A percentile compares a stretch with the other conserved stretches of the same genome.
These are phyloP conservation scores for Lottia scabra DNA, from an alignment of 2,888 invertebrate species.

Conservation along the genomic window DNA sequence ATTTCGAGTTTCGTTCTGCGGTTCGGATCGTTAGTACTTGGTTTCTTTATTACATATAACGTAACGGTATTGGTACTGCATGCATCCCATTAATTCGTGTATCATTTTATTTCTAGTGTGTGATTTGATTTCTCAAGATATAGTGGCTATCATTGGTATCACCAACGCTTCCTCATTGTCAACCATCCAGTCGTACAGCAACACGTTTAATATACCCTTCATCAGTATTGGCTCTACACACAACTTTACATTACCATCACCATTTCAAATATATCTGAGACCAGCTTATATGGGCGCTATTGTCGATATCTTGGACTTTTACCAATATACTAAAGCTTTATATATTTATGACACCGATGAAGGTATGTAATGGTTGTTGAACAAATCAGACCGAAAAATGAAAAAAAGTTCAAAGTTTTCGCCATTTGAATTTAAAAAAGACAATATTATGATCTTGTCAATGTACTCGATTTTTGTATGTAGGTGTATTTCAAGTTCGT, in stretches of 20 bases:
- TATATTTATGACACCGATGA: constrained; percentile 57
- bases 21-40: too few species aligned
- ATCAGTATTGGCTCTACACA: constrained; percentile 47
- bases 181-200: constrained; percentile 57
- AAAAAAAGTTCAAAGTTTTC: too few species aligned
- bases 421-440: too few species aligned
- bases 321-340: constrained; percentile 42
- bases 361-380: constrained; percentile 29
- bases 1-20: too few species aligned
- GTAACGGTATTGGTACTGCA: too few species aligned
- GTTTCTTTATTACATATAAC: too few species aligned
- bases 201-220: constrained; percentile 52
- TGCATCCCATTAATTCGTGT: too few species aligned
- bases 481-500: too few species aligned
- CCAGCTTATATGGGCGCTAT: constrained; percentile 48
- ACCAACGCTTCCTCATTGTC: constrained; percentile 51
- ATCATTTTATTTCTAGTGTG: constrained; percentile 46
- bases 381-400: too few species aligned
- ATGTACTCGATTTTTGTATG: too few species aligned
- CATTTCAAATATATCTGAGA: constrained; percentile 47
- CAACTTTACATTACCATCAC: constrained; percentile 37
- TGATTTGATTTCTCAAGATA: constrained; percentile 43
- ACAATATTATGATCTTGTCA: too few species aligned
- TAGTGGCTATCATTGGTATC: constrained; percentile 48
- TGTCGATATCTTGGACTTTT: constrained; percentile 41